These are phyloP conservation scores for Melanocharis versteri DNA, from an alignment of 2,113 vertebrate species.

Conservation along the genomic window DNA sequence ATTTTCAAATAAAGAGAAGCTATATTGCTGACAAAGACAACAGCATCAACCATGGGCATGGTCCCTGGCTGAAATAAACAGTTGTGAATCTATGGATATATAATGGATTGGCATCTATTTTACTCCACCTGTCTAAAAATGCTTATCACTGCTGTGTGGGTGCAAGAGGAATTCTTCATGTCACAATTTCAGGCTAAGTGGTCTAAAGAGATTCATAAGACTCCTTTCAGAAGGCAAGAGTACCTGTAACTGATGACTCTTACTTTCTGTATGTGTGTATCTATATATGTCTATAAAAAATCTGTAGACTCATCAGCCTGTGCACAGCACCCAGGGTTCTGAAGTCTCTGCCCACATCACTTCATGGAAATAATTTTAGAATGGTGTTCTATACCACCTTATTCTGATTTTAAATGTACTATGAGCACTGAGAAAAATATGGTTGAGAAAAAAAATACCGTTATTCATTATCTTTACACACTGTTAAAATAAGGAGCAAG, in stretches of 20 bases:
- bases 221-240: not conserved
- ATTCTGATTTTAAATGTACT: not conserved
- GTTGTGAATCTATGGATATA: not conserved
- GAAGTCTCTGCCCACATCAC: fast-evolving
- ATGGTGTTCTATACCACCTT: not conserved
- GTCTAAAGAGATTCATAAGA: not conserved
- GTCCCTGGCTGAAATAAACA: not conserved
- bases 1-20: not conserved
- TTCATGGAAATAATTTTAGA: not conserved
- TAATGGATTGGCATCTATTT: not conserved
- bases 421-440: not conserved
- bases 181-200: not conserved
- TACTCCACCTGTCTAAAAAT: not conserved
- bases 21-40: not conserved
- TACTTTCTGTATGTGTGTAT: not conserved
- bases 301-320: not conserved
- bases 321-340: not conserved
- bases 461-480: not conserved
- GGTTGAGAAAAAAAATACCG: not conserved
- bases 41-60: not conserved
- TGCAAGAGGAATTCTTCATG: not conserved
- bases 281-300: not conserved
- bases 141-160: not conserved
- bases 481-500: not conserved
- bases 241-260: not conserved